phyloP scores from a whole-genome alignment of 2,797 vertebrate species.

The Melanotaenia boesemani region DNA sequence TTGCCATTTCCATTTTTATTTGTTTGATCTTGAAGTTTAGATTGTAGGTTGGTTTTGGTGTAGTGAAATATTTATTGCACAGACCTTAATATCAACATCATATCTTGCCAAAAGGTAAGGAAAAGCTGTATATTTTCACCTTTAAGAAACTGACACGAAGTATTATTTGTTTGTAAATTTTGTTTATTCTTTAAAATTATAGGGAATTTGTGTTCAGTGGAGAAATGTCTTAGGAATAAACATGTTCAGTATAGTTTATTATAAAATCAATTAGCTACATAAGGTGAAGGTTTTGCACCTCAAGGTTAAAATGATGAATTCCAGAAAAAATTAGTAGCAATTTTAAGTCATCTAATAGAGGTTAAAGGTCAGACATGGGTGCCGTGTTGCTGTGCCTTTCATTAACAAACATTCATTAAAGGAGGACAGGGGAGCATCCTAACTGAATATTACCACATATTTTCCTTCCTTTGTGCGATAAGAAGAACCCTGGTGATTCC shows the following conservation, averaged over 20 bases:
- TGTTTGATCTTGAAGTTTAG: neutral
- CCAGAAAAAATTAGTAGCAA: slow-evolving; percentile 35
- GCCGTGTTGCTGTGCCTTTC: slow-evolving; percentile 72
- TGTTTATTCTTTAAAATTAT: neutral
- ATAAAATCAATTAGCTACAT: neutral
- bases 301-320: slow-evolving; percentile 32
- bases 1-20: neutral
- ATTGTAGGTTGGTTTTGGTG: neutral
- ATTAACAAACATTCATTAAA: slow-evolving; percentile 86
- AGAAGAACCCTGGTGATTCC: slow-evolving; percentile 85
- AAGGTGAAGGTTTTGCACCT: slow-evolving; percentile 11
- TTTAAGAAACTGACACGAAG: neutral
- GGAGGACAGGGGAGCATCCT: slow-evolving; percentile 69
- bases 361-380: slow-evolving; percentile 73
- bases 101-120: neutral
- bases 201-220: neutral
- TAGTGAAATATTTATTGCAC: neutral
- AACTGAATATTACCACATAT: slow-evolving; percentile 82
- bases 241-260: neutral
- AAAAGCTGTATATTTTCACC: neutral
- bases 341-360: slow-evolving; percentile 59
- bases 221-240: neutral
- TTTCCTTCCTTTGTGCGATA: slow-evolving; percentile 82
- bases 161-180: no score
- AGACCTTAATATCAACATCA: neutral